A percentile compares a stretch with the other conserved stretches of the same genome.
phyloP scores from a whole-genome alignment of 1,140 invertebrate species.

The Zaprionus camerounensis region DNA sequence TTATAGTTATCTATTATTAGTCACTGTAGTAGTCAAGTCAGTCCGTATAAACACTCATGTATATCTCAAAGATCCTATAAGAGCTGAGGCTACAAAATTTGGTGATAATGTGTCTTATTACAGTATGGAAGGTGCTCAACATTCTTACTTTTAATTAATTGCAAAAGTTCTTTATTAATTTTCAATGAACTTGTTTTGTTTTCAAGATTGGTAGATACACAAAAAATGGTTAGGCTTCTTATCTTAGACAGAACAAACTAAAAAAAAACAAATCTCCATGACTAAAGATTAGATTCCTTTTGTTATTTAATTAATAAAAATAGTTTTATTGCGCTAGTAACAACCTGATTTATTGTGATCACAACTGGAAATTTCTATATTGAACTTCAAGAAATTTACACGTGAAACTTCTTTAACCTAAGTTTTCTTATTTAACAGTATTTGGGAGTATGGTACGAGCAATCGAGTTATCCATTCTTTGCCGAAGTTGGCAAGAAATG shows the following conservation, averaged over 20 bases:
- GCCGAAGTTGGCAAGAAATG: constrained; percentile 92
- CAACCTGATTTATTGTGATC: neutral
- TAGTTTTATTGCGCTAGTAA: neutral
- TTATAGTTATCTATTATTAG: no score
- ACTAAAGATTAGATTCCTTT: neutral
- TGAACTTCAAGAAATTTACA: neutral
- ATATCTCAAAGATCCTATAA: no score
- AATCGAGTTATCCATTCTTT: constrained; percentile 90
- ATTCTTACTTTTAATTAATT: no score
- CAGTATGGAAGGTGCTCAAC: no score
- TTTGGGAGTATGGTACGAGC: constrained; percentile 91
- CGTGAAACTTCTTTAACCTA: neutral
- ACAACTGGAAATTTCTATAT: neutral
- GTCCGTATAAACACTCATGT: no score
- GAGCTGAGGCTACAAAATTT: no score
- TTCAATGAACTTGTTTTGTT: neutral
- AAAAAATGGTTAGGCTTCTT: neutral
- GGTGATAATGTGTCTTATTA: no score
- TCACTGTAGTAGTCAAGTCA: no score
- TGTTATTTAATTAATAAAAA: neutral
- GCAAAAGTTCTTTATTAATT: no score
- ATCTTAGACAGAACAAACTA: neutral
- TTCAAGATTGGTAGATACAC: neutral
- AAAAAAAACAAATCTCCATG: neutral
- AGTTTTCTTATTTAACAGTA: constrained; percentile 83